These are phyloP conservation scores for Dendrocincla fuliginosa DNA, from an alignment of 2,797 vertebrate genomes.

Conservation along the genomic window DNA sequence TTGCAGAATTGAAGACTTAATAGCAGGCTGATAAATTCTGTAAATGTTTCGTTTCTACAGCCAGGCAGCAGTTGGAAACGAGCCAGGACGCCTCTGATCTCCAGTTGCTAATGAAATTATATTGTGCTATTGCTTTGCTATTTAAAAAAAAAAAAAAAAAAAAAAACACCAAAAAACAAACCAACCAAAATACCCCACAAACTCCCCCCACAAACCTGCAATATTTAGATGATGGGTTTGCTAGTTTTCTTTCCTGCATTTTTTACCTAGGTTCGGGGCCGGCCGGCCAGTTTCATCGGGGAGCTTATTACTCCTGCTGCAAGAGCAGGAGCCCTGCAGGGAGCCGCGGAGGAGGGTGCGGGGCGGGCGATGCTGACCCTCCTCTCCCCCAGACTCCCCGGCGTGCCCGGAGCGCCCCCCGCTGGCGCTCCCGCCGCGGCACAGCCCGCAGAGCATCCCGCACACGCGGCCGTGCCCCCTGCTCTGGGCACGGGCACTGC, in stretches of 20 bases:
- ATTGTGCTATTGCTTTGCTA: not conserved
- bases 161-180: too few relatives aligned
- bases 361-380: fast-evolving
- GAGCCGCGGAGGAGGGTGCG: not conserved
- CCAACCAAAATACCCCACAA: too few relatives aligned
- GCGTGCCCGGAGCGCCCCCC: slow-evolving; percentile 47
- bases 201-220: too few relatives aligned
- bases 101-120: not conserved
- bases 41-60: not conserved
- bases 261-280: not conserved
- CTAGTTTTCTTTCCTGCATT: not conserved
- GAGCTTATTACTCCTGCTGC: fast-evolving
- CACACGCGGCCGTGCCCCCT: fast-evolving
- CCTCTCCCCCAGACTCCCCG: fast-evolving
- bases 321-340: not conserved
- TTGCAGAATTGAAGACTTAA: not conserved
- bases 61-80: not conserved
- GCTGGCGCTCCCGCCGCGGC: not conserved
- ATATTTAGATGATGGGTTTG: not conserved
- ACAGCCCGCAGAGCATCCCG: not conserved
- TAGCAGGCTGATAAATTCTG: not conserved
- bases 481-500: fast-evolving
- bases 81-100: not conserved
- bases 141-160: not conserved
- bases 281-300: not conserved